A percentile compares a stretch with the other conserved stretches of the same genome.
phyloP scores from a whole-genome alignment of 2,113 vertebrate genomes.

The Sylvia atricapilla region DNA sequence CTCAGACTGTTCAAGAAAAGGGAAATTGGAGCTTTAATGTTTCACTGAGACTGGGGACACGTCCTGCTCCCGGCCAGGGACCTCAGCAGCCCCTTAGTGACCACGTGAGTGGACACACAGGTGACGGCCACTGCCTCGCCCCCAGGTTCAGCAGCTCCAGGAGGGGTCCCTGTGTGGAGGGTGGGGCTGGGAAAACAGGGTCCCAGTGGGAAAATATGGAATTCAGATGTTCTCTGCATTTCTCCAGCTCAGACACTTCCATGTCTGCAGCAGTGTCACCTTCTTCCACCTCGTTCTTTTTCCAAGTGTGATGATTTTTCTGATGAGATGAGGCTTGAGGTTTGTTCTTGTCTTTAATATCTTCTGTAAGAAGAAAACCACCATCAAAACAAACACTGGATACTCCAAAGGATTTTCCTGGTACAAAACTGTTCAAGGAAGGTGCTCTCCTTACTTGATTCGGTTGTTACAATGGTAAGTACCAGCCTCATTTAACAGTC shows the following conservation, averaged over 20 bases:
- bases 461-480: neutral
- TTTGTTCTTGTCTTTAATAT: constrained; percentile 74
- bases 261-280: neutral
- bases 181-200: constrained; percentile 2
- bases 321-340: constrained; percentile 2
- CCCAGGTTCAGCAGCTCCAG: neutral
- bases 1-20: too few relatives aligned
- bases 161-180: neutral
- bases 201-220: constrained; percentile 81
- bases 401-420: neutral
- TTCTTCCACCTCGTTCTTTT: neutral
- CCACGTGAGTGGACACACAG: constrained; percentile 19
- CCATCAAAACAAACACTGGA: neutral
- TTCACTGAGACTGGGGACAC: neutral
- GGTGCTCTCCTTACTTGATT: neutral
- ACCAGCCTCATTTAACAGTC: neutral
- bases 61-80: constrained; percentile 59
- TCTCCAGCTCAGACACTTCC: constrained; percentile 21
- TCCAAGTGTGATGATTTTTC: constrained; percentile 26
- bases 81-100: constrained; percentile 78
- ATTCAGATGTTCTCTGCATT: constrained; percentile 73
- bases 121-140: neutral
- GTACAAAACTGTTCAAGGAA: neutral
- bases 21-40: too few relatives aligned
- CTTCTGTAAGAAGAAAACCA: constrained; percentile 64